Conservation (phyloP, 2,797 vertebrate species). For the Chaunax sp. region DNA sequence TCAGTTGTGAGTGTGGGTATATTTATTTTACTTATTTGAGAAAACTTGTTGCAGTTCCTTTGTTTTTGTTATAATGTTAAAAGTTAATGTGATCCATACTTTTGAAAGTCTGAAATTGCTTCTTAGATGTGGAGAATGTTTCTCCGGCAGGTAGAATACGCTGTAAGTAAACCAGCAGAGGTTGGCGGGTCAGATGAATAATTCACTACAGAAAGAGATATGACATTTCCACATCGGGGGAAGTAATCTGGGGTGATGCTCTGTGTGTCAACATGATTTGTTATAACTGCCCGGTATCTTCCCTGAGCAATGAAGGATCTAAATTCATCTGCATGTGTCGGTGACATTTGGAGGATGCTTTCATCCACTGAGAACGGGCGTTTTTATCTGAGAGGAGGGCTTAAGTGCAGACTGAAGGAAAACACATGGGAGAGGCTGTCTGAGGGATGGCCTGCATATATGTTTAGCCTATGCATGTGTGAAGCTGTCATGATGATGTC, state of each 20-base stretch:
- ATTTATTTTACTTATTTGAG: too few species aligned
- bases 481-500: constrained; percentile 39
- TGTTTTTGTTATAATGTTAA: background rate
- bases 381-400: constrained; percentile 36
- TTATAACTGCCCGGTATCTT: constrained; percentile 4
- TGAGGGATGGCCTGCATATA: background rate
- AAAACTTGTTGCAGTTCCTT: background rate
- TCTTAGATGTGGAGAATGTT: background rate
- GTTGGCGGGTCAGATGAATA: constrained; percentile 36
- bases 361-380: background rate
- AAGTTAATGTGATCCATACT: background rate
- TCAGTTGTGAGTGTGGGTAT: too few species aligned
- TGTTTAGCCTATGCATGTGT: constrained; percentile 20
- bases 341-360: constrained; percentile 43
- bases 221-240: constrained; percentile 42
- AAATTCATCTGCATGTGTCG: constrained; percentile 25
- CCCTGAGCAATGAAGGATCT: constrained; percentile 3
- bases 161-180: constrained; percentile 26
- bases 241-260: constrained; percentile 30
- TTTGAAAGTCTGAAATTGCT: background rate
- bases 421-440: constrained; percentile 3
- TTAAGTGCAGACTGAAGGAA: constrained; percentile 20
- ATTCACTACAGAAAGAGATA: constrained; percentile 47
- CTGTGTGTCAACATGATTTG: constrained; percentile 37
- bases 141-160: background rate